phyloP scores from a whole-genome alignment of 2,113 vertebrate species.

The Calyptommatus sinebrachiatus region DNA sequence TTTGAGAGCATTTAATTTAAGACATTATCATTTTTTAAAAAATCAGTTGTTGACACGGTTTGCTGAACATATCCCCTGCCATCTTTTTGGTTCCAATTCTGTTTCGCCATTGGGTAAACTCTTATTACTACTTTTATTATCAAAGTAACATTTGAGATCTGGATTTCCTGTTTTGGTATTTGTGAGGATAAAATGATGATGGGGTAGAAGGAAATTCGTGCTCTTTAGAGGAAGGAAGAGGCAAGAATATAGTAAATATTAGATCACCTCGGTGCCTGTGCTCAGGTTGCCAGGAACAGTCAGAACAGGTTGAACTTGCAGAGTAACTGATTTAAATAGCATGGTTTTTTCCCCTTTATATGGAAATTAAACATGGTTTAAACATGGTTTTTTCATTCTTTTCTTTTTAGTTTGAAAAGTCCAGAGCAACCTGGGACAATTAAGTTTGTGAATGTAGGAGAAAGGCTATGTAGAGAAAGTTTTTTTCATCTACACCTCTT shows the following conservation, averaged over 20 bases:
- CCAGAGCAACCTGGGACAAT: background rate
- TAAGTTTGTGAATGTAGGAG: background rate
- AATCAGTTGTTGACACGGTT: too few species aligned
- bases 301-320: slow-evolving; percentile 18
- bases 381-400: background rate
- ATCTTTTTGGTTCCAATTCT: too few species aligned
- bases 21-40: too few species aligned
- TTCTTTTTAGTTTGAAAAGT: background rate
- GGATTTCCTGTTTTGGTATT: too few species aligned
- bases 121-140: too few species aligned
- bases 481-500: background rate
- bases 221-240: background rate
- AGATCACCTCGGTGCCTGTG: background rate
- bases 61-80: too few species aligned
- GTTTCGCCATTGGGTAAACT: too few species aligned
- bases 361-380: background rate
- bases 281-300: background rate
- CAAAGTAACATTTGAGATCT: too few species aligned
- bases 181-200: background rate
- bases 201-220: background rate
- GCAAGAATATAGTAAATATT: background rate
- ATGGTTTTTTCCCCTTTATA: background rate
- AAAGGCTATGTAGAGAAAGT: background rate
- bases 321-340: background rate
- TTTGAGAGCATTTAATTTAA: too few species aligned